Percentiles rank a stretch among this genome's conserved stretches.
Conservation (phyloP, 1,140 invertebrate species). For the Drosophila paulistorum region DNA sequence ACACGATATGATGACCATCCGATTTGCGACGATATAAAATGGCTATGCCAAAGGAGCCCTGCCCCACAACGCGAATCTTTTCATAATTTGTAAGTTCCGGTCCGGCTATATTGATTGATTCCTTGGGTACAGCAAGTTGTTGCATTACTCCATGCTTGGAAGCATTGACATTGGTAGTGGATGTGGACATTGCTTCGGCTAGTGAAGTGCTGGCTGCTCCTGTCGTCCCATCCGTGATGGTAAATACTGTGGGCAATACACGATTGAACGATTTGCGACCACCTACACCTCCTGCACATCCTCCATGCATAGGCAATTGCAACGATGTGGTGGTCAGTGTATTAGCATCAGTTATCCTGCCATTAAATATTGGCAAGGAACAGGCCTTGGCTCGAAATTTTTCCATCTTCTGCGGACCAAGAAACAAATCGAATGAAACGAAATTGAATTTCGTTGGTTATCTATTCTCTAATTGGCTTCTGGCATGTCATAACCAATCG, state of each 20-base stretch:
- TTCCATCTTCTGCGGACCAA: conserved; percentile 52
- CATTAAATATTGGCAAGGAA: conserved; percentile 78
- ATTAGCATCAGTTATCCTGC: conserved; percentile 71
- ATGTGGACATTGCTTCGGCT: conserved; percentile 54
- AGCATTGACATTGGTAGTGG: conserved; percentile 33
- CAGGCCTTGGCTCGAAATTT: conserved; percentile 72
- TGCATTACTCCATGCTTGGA: conserved; percentile 35
- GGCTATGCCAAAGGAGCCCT: conserved; percentile 89
- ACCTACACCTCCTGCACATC: conserved; percentile 11
- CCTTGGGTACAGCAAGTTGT: conserved; percentile 53
- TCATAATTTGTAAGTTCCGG: conserved; percentile 75
- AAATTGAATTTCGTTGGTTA: conserved; percentile 31
- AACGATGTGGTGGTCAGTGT: conserved; percentile 63
- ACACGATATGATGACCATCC: conserved; percentile 88
- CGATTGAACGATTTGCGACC: conserved; percentile 19
- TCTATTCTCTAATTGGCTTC: conserved; percentile 38
- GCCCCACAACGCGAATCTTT: conserved; percentile 73
- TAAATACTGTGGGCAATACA: conserved; percentile 60
- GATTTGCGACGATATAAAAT: conserved; percentile 87
- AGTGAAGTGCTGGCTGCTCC: conserved; percentile 57
- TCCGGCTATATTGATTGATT: conserved; percentile 48
- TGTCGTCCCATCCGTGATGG: conserved; percentile 66
- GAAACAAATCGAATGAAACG: conserved; percentile 23
- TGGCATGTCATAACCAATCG: conserved; percentile 33
- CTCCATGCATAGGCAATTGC: conserved; percentile 46